Evolutionary conservation across 2,797 vertebrate genomes (phyloP).

Genomic region (Chaetophractus vellerosus): DNA sequence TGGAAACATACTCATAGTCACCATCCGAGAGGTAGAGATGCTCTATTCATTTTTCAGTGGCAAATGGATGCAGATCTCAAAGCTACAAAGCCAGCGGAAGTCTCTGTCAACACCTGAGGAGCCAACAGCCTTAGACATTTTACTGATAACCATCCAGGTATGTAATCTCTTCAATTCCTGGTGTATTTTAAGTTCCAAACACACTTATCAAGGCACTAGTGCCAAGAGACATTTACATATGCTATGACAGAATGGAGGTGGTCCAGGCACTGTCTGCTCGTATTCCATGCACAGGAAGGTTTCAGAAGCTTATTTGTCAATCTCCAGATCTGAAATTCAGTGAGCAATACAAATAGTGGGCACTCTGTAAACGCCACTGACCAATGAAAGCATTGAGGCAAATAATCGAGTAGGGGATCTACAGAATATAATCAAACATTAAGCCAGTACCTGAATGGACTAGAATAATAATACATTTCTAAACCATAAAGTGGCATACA

Average conservation of each 20-base stretch:
- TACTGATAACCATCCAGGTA: conserved; percentile 99
- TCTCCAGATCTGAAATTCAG: neutral
- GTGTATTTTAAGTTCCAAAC: conserved; percentile 75
- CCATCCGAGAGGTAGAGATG: conserved; percentile 95
- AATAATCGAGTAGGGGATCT: neutral
- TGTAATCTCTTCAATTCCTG: conserved; percentile 74
- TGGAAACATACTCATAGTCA: conserved; percentile 96
- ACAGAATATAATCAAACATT: conserved; percentile 6
- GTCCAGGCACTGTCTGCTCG: neutral
- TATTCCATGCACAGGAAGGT: neutral
- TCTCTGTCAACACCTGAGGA: conserved; percentile 98
- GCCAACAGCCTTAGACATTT: conserved; percentile 97
- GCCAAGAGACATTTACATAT: conserved; percentile 32
- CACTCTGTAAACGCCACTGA: conserved; percentile 37
- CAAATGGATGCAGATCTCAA: conserved; percentile 98
- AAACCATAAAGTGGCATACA: neutral
- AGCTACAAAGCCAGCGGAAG: conserved; percentile 98
- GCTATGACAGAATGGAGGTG: neutral
- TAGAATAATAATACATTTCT: neutral
- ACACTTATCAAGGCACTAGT: neutral
- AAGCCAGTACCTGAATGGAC: neutral
- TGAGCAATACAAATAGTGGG: neutral
- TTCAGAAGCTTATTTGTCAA: neutral
- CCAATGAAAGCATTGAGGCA: neutral
- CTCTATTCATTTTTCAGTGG: conserved; percentile 96